A percentile compares a stretch with the other conserved stretches of the same genome.
phyloP scores from a whole-genome alignment of 1,140 invertebrate genomes.

The Drosophila seguyi region DNA sequence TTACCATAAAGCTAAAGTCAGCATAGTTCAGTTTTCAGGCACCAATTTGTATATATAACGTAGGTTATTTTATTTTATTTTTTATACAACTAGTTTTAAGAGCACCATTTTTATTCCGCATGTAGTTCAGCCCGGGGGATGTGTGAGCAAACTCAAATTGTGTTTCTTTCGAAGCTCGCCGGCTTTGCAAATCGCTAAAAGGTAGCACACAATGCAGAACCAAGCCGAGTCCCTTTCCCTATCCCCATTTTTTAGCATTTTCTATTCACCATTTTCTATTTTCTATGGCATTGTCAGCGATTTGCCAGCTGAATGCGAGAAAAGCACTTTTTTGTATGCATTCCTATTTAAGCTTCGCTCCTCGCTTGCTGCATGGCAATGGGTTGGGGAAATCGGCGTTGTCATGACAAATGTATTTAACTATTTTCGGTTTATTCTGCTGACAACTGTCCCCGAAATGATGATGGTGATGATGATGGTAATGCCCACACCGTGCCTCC shows the following conservation, averaged over 20 bases:
- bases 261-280: conserved; percentile 26
- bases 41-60: not conserved
- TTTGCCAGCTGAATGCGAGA: conserved; percentile 77
- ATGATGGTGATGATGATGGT: conserved; percentile 33
- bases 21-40: not conserved
- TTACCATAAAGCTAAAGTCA: not conserved
- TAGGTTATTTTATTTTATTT: not conserved
- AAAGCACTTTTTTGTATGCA: conserved; percentile 76
- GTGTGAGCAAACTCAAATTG: conserved; percentile 74
- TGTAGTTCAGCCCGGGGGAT: conserved; percentile 47
- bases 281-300: conserved; percentile 78
- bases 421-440: conserved; percentile 70
- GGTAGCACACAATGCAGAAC: conserved; percentile 59
- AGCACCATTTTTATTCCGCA: conserved; percentile 11
- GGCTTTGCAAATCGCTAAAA: conserved; percentile 78
- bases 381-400: conserved; percentile 33
- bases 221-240: conserved; percentile 12
- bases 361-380: not conserved
- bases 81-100: not conserved
- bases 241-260: not conserved
- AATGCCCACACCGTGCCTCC: conserved; percentile 9
- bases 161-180: conserved; percentile 71
- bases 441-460: conserved; percentile 61
- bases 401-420: conserved; percentile 84
- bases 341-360: conserved; percentile 45